Base-by-base conservation (phyloP, 2,888 invertebrate species). In the Amphimallon solstitiale region DNA sequence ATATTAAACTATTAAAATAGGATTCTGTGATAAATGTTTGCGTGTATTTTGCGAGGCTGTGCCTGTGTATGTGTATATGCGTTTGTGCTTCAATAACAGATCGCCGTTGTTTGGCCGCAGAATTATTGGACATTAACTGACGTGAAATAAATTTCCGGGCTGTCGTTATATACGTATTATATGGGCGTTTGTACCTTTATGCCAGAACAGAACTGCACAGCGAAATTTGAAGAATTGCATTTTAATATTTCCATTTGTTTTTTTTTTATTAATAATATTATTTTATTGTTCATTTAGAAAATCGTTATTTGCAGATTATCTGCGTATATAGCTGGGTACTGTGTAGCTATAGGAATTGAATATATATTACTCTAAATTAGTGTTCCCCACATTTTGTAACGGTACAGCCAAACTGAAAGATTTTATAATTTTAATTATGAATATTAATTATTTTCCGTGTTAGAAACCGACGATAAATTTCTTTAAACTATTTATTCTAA, bases 1-100 rank as follows among this genome's bases (percentile, higher is more conserved):
- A 56, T 56, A 56, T 43, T 56, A 43, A 56, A 56, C 56, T 56
- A 56, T 56, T 56, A 56, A 56, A 56, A 56, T 43, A 40, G 56
- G 43, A 56, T 15, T 40, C 56, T 14, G 43, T 56, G 56, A 56
- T 56, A 56, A 43, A 56, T 56, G 56, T 49, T 49, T 23, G 29
- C 6, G 21, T 40, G 40, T 9, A 6, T 10, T 17, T 14, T 21
- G 35, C 34, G 3, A 14, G 14, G 9, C 12, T 23, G 23, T 43
- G 29, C 6, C 3, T 29, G 29, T 56, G 56, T 49, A n/a, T 21
- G 48, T 21, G 38, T 37, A 19, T 4, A 3, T 9, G 23, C 23
- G 3, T 15, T 6, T 48, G 35, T 23, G 40, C 43, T 23, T 56
- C 56, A 56, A 43, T 43, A 29, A 56, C 29, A 43, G 43, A 29